Evolutionary conservation across 2,888 invertebrate genomes (phyloP).

Genomic region (Spilosoma lubricipeda): DNA sequence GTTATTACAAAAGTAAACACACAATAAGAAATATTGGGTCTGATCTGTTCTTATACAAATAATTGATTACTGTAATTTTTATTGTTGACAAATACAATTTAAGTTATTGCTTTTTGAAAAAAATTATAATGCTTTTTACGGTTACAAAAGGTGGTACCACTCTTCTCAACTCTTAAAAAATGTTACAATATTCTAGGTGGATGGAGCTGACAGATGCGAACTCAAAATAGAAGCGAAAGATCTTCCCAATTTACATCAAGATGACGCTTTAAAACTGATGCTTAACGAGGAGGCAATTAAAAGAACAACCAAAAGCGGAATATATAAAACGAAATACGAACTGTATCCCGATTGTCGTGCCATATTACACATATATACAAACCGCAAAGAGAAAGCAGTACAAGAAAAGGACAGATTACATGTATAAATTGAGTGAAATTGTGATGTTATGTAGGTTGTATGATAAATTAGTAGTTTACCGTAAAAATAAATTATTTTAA

Average conservation of each 20-base stretch:
- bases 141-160: too few species aligned
- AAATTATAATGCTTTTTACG: too few species aligned
- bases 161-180: neutral
- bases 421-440: neutral
- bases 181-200: slow-evolving; percentile 63
- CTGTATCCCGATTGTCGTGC: slow-evolving; percentile 78
- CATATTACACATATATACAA: slow-evolving; percentile 75
- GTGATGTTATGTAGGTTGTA: neutral
- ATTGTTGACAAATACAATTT: neutral
- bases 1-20: too few species aligned
- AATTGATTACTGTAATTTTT: neutral
- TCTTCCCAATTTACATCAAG: slow-evolving; percentile 64
- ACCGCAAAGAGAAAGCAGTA: slow-evolving; percentile 53
- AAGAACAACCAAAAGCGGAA: slow-evolving; percentile 66
- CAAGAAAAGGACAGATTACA: slow-evolving; percentile 29
- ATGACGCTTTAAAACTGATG: slow-evolving; percentile 73
- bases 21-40: too few species aligned
- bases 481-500: neutral
- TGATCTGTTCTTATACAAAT: neutral
- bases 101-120: neutral
- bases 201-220: slow-evolving; percentile 77
- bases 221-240: slow-evolving; percentile 73
- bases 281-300: slow-evolving; percentile 67
- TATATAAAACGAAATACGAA: slow-evolving; percentile 72
- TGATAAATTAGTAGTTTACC: neutral